Base-by-base conservation (phyloP, 2,113 vertebrate species). In the Jaculus jaculus region DNA sequence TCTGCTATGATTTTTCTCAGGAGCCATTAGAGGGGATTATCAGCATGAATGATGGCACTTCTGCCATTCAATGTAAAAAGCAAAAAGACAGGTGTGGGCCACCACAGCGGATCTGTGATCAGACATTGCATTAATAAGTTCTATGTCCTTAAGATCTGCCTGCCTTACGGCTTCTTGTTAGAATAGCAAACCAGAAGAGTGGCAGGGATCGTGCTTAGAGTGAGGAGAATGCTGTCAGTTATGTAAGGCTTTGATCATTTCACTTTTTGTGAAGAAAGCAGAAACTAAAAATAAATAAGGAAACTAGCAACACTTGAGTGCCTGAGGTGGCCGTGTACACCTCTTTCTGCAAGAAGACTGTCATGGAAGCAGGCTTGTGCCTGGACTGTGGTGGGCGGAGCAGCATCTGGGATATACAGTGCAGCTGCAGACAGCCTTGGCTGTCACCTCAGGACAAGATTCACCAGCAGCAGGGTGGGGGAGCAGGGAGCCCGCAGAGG, bases 121-220 rank as follows among this genome's bases (percentile, higher is more conserved):
- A 90, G 81, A 94, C 82, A 96, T 89, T 42, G 85, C 95, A 87
- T 87, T 51, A 66, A 75, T 96, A 98, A 97, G 91, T 97, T 97
- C 96, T 97, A 95, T 96, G 97, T 96, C 94, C 95, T 93, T 95
- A 97, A 96, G 97, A 98, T 98, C 93, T 98, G 96, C 98, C 96
- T 96, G 95, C 96, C 97, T 98, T 90, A 87, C 96, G 96, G 96
- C 96, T 98, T 96, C 93, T 84, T 95, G 96, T 97, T 98, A 97
- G 97, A 97, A 96, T 98, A 98, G 97, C 97, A 96, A 97, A 91
- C 95, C 42, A 77, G 93, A 92, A 92, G 97, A 98, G 97, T 96
- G 97, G 96, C 86, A 97, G 97, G 96, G 97, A 97, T 95, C 87
- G 96, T 98, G 96, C 28, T 23, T 71, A 12, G 20, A 78, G 37